Evolutionary conservation across 1,140 invertebrate species (phyloP).

Genomic region (Hycleus cichorii): DNA sequence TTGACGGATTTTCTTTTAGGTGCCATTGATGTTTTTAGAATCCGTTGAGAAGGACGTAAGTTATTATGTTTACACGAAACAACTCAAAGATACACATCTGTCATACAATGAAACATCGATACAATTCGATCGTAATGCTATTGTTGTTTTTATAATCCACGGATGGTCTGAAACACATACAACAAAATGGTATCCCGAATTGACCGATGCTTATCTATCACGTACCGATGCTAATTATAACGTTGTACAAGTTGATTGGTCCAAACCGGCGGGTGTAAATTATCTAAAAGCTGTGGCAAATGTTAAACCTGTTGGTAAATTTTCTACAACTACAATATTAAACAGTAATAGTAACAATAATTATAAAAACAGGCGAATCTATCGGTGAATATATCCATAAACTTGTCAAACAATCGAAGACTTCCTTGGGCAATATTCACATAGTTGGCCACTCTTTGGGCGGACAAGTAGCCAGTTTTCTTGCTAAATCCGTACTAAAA

Average conservation of each 20-base stretch:
- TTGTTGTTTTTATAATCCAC: constrained; percentile 10
- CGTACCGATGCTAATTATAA: background rate
- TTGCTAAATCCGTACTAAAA: background rate
- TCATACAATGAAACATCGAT: too few species aligned
- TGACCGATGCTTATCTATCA: background rate
- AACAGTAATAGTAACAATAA: too few species aligned
- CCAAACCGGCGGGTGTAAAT: background rate
- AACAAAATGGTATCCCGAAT: background rate
- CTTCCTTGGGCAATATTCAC: constrained; percentile 5
- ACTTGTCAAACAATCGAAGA: too few species aligned
- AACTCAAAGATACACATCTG: too few species aligned
- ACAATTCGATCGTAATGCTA: constrained; percentile 2
- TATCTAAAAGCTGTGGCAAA: background rate
- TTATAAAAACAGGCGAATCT: background rate
- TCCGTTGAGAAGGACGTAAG: too few species aligned
- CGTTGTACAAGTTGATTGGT: constrained; percentile 6
- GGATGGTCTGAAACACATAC: background rate
- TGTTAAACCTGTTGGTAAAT: background rate
- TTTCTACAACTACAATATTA: too few species aligned
- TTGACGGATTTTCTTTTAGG: too few species aligned
- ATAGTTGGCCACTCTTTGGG: constrained; percentile 12
- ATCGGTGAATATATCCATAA: background rate
- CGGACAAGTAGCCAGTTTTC: constrained; percentile 9
- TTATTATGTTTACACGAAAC: too few species aligned
- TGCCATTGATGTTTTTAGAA: too few species aligned